A percentile compares a stretch with the other conserved stretches of the same genome.
Conservation (phyloP, 2,888 invertebrate species). For the Trichopria drosophilae region DNA sequence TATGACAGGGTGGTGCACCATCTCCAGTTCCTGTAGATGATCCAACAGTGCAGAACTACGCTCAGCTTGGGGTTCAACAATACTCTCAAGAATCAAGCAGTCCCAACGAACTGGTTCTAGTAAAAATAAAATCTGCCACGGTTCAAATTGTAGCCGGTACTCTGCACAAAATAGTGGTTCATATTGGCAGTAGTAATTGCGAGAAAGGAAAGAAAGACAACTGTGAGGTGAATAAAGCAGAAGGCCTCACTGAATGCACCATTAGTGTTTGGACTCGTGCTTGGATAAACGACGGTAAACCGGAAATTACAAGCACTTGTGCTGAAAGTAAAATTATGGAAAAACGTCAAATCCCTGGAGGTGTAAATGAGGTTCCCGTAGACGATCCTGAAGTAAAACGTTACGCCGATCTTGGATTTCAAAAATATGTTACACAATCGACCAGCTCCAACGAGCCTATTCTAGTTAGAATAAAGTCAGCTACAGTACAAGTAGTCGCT, state of each 20-base stretch:
- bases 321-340: too few species aligned
- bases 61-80: conserved; percentile 36
- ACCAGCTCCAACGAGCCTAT: conserved; percentile 41
- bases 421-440: conserved; percentile 40
- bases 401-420: conserved; percentile 36
- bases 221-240: conserved; percentile 46
- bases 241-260: conserved; percentile 54
- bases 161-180: conserved; percentile 64
- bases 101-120: conserved; percentile 47
- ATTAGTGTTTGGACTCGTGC: conserved; percentile 64
- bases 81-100: conserved; percentile 39
- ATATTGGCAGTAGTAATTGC: conserved; percentile 64
- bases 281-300: conserved; percentile 61
- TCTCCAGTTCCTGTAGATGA: conserved; percentile 27
- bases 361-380: conserved; percentile 4
- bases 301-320: conserved; percentile 24
- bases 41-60: conserved; percentile 36
- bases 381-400: conserved; percentile 37
- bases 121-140: conserved; percentile 59
- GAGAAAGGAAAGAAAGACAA: conserved; percentile 51
- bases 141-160: conserved; percentile 63
- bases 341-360: too few species aligned
- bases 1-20: too few species aligned
- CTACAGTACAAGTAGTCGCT: conserved; percentile 62
- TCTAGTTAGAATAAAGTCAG: conserved; percentile 58